These are phyloP conservation scores for Drosophila kuntzei DNA, from an alignment of 2,888 invertebrate species.

Conservation along the genomic window DNA sequence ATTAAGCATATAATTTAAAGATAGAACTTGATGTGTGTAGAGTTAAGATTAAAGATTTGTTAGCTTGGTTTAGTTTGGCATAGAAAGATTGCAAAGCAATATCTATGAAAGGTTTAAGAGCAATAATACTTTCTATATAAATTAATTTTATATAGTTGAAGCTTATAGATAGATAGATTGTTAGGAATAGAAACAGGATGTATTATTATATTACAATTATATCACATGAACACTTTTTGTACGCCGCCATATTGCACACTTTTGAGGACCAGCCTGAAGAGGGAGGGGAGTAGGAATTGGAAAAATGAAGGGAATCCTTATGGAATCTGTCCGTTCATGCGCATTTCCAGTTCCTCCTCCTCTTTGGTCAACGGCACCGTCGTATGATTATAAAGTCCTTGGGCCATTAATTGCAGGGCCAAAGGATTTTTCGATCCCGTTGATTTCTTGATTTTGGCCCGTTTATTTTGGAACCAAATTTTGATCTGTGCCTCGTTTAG, in stretches of 20 bases:
- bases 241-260: constrained; percentile 74
- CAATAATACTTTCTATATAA: constrained; percentile 43
- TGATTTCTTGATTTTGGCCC: constrained; percentile 98
- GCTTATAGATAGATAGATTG: constrained; percentile 26
- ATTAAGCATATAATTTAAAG: constrained; percentile 35
- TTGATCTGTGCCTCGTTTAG: constrained; percentile 98
- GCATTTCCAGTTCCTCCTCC: constrained; percentile 89
- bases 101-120: neutral
- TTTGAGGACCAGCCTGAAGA: constrained; percentile 42
- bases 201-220: constrained; percentile 77
- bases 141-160: constrained; percentile 37
- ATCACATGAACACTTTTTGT: constrained; percentile 82
- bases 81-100: constrained; percentile 32
- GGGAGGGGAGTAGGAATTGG: neutral
- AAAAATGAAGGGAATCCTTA: constrained; percentile 51
- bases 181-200: neutral
- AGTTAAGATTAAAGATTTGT: constrained; percentile 27
- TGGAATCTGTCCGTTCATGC: constrained; percentile 85
- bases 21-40: constrained; percentile 18
- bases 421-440: constrained; percentile 93
- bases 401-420: constrained; percentile 96
- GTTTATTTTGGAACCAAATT: constrained; percentile 98
- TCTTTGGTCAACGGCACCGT: constrained; percentile 91
- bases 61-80: constrained; percentile 21
- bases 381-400: constrained; percentile 96